Evolutionary conservation across 2,888 invertebrate species (phyloP), one percentile per base, ranked within the genome.

Genomic region (Epinotia brunnichana): DNA sequence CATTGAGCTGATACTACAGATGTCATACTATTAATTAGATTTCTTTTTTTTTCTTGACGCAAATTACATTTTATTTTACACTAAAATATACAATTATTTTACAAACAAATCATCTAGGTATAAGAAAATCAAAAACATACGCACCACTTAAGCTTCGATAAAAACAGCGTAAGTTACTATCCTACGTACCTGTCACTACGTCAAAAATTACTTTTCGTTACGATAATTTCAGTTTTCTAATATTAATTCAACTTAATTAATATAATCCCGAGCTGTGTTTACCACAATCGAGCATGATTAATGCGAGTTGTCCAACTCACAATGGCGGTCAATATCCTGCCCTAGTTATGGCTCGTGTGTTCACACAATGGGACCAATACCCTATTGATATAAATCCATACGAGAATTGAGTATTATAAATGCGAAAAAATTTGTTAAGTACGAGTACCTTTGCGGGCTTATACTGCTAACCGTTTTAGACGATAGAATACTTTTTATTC

Each of bases 301-400:
- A 66, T 66, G 41, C n/a, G 66, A 66, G 66, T 66, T 56, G 66
- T 66, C 66, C 41, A 66, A 66, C 66, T 66, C n/a, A 66, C 66
- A 66, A 66, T 66, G 66, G 66, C 66, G 24, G 39, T 21, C 64
- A 66, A 66, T 66, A 66, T 66, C 54, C 66, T 64, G 66, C 66
- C 64, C 19, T 29, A 64, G 53, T 64, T 53, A 51, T 39, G 39
- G 61, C 19, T 5, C 9, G 19, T 10, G 41, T 41, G 57, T n/a
- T 57, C 15, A n/a, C 57, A 66, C 66, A 66, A 66, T 41, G 54
- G 53, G 66, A 39, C 54, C 56, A 62, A 62, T 62, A 21, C n/a
- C 17, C 62, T 29, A 48, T 62, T 62, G n/a, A 62, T 44, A 15
- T 48, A 44, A 35, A n/a, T 61, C 48, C 24, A 51, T 62, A 17